These are phyloP conservation scores for Drosophila anomelani DNA, from an alignment of 2,888 invertebrate genomes.

Conservation along the genomic window DNA sequence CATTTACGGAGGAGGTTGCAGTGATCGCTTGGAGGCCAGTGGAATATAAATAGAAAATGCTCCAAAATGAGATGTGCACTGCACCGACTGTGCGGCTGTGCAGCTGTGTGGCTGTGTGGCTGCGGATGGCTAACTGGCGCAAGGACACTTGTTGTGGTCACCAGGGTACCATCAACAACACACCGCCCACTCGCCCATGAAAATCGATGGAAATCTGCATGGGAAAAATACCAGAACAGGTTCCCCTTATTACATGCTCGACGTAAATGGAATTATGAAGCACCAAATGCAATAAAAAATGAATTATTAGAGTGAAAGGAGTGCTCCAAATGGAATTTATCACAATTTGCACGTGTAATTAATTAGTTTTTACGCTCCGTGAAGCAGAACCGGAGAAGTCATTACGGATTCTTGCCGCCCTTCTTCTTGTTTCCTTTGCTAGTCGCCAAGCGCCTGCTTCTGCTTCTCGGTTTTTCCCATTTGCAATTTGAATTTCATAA, in stretches of 20 bases:
- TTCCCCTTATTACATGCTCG: neutral
- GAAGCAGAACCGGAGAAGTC: constrained; percentile 37
- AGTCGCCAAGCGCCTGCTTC: constrained; percentile 1
- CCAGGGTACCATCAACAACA: constrained; percentile 21
- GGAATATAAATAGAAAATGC: constrained; percentile 69
- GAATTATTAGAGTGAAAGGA: constrained; percentile 36
- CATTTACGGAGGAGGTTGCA: neutral
- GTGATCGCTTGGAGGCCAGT: constrained; percentile 43
- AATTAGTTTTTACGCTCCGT: constrained; percentile 66
- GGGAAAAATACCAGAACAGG: neutral
- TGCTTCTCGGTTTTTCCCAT: constrained; percentile 40
- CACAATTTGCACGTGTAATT: constrained; percentile 79
- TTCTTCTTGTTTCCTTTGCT: neutral
- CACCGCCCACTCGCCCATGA: constrained; percentile 5
- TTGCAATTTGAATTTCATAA: constrained; percentile 64
- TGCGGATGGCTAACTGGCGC: constrained; percentile 59
- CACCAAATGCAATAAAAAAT: constrained; percentile 22
- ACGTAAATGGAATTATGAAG: constrained; percentile 28
- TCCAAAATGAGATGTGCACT: constrained; percentile 66
- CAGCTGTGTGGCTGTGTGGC: neutral
- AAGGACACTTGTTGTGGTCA: constrained; percentile 67
- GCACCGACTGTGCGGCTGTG: constrained; percentile 10
- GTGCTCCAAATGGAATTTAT: constrained; percentile 60
- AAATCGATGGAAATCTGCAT: constrained; percentile 48
- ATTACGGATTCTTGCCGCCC: constrained; percentile 44